Evolutionary conservation across 1,140 invertebrate genomes (phyloP), one percentile per base, ranked within the genome.

Genomic region (Cyclargus thomasi): DNA sequence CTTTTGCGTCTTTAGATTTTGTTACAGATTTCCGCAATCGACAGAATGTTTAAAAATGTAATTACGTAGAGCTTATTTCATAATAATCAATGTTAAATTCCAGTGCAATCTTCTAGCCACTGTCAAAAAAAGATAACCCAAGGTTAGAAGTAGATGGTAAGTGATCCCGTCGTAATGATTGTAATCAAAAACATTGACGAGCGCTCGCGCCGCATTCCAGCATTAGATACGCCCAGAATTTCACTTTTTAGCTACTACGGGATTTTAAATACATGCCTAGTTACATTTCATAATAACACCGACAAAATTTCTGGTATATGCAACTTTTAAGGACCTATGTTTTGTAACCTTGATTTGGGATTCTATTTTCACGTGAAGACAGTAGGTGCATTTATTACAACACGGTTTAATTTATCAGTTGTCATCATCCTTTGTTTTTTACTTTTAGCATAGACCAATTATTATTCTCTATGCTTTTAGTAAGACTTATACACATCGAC

Each of bases 171-270:
- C 21, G 65, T 78, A 72, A 79, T 79, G 71, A 80, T 69, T 63
- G 74, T 79, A 80, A 82, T 82, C 74, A 82, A 73, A 73, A 62
- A 77, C 72, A 68, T 78, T 78, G 73, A 55, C 63, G 67, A n/a
- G 72, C 69, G 70, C 76, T 68, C 72, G 66, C 53, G 53, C 70
- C 71, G 68, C 80, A 80, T 77, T 82, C 75, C 78, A 65, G 17
- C n/a, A 64, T 73, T 78, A 67, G 72, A 68, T 67, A 80, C 78
- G 74, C 65, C 67, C 66, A 69, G 70, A 55, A 70, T 76, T 74
- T 72, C 69, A 73, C 71, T 74, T 74, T 79, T 69, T 67, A 67
- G 66, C 62, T 63, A 59, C 35, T 59, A 68, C 65, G 11, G 39
- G n/a, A 17, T 47, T 35, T 36, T 59, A 59, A 59, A 59, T 20